Conservation (phyloP, 2,888 invertebrate species). For the Magallana nippona region DNA sequence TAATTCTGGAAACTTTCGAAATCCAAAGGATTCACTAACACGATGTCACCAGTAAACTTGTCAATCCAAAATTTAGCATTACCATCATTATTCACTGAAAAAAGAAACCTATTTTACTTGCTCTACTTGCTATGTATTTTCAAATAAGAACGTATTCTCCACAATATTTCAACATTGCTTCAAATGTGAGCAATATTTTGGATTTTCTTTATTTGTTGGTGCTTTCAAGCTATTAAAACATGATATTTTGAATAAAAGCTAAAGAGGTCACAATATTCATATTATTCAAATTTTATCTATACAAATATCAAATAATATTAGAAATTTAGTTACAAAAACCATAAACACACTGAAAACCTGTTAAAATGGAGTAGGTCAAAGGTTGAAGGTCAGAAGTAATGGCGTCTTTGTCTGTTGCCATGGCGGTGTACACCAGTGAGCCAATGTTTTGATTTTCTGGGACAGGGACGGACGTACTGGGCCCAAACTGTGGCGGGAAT, state of each 20-base stretch:
- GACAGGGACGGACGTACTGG: conserved; percentile 45
- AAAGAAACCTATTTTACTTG: not conserved
- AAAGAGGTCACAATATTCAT: too few relatives aligned
- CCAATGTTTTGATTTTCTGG: conserved; percentile 56
- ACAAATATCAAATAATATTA: too few relatives aligned
- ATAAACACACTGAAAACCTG: not conserved
- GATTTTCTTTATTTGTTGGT: too few relatives aligned
- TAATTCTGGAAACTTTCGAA: conserved; percentile 62
- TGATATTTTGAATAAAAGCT: too few relatives aligned
- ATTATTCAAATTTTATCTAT: not conserved
- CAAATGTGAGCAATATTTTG: too few relatives aligned
- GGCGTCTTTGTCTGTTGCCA: conserved; percentile 62
- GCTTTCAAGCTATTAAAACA: too few relatives aligned
- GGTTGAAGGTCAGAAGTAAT: conserved; percentile 55
- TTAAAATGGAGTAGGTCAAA: conserved; percentile 18
- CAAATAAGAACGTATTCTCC: not conserved
- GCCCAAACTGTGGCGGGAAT: conserved; percentile 61
- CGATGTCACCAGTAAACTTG: conserved; percentile 61
- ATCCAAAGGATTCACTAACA: conserved; percentile 56
- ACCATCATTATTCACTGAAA: conserved; percentile 67
- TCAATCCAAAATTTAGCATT: conserved; percentile 66
- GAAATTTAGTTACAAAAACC: not conserved
- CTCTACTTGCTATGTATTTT: not conserved
- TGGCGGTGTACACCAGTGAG: conserved; percentile 49
- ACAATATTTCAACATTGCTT: too few relatives aligned